phyloP scores from a whole-genome alignment of 2,888 invertebrate species.

The Epirrhoe tristata region DNA sequence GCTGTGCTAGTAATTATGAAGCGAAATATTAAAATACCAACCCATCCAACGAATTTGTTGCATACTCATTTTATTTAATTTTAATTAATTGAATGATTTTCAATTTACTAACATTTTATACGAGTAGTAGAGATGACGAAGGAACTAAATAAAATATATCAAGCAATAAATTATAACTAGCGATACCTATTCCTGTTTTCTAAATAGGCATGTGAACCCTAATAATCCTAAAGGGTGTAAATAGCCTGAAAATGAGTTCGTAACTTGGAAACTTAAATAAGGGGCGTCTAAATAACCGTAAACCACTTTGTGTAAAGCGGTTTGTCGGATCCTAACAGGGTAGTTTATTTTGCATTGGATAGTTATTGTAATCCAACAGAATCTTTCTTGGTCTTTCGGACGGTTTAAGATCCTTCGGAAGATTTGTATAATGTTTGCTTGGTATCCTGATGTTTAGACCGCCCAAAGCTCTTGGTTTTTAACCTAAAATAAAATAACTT shows the following conservation, averaged over 20 bases:
- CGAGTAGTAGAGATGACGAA: not conserved
- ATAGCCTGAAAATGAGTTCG: conserved; percentile 24
- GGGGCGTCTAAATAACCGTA: conserved; percentile 19
- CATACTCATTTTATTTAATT: no score
- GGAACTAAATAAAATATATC: not conserved
- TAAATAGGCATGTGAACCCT: conserved; percentile 5
- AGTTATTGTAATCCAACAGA: conserved; percentile 10
- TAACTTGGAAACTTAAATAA: conserved; percentile 16
- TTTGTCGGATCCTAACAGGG: conserved; percentile 15
- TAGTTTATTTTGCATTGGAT: conserved; percentile 13
- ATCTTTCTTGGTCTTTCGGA: conserved; percentile 1
- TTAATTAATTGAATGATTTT: no score
- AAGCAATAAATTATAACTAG: not conserved
- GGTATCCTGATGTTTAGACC: not conserved
- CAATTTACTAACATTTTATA: no score
- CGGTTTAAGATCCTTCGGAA: not conserved
- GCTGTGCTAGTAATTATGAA: no score
- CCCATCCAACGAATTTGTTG: no score
- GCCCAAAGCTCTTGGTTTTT: not conserved
- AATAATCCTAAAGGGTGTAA: conserved; percentile 22
- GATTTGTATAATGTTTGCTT: not conserved
- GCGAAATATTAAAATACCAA: no score
- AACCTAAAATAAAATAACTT: no score
- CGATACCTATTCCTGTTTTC: not conserved
- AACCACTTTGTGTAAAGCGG: conserved; percentile 24